phyloP scores from a whole-genome alignment of 2,113 vertebrate genomes.

The Antechinus stuartii region DNA sequence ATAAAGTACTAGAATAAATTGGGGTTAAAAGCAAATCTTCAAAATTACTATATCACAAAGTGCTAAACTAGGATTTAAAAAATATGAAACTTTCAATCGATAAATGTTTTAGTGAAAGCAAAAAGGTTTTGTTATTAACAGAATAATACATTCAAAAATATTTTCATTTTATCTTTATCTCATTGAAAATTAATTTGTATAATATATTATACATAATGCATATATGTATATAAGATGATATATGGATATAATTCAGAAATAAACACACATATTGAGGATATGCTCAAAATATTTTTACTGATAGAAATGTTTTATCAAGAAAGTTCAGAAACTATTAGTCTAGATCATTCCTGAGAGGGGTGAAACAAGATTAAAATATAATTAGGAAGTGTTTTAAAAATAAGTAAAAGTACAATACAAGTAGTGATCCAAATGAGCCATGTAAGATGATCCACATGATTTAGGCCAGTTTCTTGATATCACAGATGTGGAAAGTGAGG shows the following conservation, averaged over 20 bases:
- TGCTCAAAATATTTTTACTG: neutral
- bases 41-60: neutral
- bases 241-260: neutral
- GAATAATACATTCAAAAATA: neutral
- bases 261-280: neutral
- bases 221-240: neutral
- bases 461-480: neutral
- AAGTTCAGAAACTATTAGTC: neutral
- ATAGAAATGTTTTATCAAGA: neutral
- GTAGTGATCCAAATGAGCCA: too few species aligned
- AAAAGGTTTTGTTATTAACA: neutral
- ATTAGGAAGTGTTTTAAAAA: too few species aligned
- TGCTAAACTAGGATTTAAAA: neutral
- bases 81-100: neutral
- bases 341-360: neutral
- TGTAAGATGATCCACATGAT: too few species aligned
- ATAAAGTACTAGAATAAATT: neutral
- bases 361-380: too few species aligned
- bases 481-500: neutral
- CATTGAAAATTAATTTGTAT: neutral
- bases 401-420: too few species aligned
- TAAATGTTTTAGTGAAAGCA: neutral
- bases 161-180: neutral
- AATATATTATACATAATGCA: too few species aligned
- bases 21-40: neutral